These are phyloP conservation scores for Percopsis transmontana DNA, from an alignment of 2,113 vertebrate species.

Conservation along the genomic window DNA sequence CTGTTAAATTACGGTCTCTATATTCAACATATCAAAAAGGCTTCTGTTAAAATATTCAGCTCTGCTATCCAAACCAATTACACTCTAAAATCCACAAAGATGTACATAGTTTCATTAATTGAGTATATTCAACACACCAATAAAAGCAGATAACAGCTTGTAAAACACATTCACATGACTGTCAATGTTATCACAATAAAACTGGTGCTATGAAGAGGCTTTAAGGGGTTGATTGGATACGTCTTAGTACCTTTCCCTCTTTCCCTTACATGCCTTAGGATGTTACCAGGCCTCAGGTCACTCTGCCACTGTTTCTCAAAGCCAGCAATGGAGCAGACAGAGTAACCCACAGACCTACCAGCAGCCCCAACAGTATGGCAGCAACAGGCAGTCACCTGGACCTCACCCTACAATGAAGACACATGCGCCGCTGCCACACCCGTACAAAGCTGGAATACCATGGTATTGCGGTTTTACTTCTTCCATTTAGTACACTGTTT, in stretches of 20 bases:
- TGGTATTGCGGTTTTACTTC: conserved; percentile 49
- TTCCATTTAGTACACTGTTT: background rate
- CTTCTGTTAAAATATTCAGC: too few species aligned
- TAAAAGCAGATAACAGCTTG: too few species aligned
- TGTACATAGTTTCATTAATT: too few species aligned
- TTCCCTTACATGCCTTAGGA: conserved; percentile 54
- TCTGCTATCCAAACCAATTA: too few species aligned
- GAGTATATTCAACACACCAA: too few species aligned
- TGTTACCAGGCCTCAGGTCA: conserved; percentile 35
- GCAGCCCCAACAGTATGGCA: conserved; percentile 38
- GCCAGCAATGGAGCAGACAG: conserved; percentile 58
- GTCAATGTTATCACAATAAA: too few species aligned
- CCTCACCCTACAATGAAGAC: conserved; percentile 39
- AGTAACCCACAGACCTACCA: conserved; percentile 34
- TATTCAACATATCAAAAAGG: too few species aligned
- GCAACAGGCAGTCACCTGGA: conserved; percentile 48
- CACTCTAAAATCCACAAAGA: too few species aligned
- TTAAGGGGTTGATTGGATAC: too few species aligned
- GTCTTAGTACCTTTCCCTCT: background rate
- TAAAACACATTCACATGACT: too few species aligned
- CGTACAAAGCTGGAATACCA: conserved; percentile 58
- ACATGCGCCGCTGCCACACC: conserved; percentile 55
- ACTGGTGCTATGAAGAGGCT: too few species aligned
- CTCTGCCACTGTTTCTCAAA: conserved; percentile 40
- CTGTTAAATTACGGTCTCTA: too few species aligned